Conservation (phyloP, 2,113 vertebrate species). For the Pachycephala philippinensis region DNA sequence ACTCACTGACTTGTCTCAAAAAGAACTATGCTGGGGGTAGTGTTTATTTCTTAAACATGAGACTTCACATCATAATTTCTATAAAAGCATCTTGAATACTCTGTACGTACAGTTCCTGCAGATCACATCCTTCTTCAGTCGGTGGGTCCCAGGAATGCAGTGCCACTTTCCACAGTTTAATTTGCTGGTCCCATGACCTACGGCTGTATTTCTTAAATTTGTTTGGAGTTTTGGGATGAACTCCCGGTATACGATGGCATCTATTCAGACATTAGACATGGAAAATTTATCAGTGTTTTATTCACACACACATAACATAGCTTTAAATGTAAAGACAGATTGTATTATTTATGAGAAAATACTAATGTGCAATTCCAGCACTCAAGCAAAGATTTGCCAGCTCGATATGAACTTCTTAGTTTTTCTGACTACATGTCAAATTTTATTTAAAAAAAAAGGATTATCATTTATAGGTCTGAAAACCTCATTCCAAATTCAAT, state of each 20-base stretch:
- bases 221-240: conserved; percentile 95
- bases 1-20: neutral
- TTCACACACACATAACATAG: neutral
- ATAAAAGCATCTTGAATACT: neutral
- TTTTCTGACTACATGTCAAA: neutral
- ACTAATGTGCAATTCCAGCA: neutral
- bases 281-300: neutral
- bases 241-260: conserved; percentile 82
- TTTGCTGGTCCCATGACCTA: conserved; percentile 97
- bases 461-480: neutral
- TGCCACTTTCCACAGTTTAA: conserved; percentile 93
- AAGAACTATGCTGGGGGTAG: neutral
- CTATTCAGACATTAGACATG: conserved; percentile 47
- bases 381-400: neutral
- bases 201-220: conserved; percentile 98
- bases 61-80: neutral
- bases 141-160: conserved; percentile 95
- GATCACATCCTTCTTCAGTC: conserved; percentile 69
- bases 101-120: conserved; percentile 81
- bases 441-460: neutral
- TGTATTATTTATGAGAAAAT: neutral
- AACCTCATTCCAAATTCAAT: neutral
- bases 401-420: neutral
- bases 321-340: neutral
- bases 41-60: neutral